Evolutionary conservation across 2,888 invertebrate genomes (phyloP).

Genomic region (Choreutis nemorana): DNA sequence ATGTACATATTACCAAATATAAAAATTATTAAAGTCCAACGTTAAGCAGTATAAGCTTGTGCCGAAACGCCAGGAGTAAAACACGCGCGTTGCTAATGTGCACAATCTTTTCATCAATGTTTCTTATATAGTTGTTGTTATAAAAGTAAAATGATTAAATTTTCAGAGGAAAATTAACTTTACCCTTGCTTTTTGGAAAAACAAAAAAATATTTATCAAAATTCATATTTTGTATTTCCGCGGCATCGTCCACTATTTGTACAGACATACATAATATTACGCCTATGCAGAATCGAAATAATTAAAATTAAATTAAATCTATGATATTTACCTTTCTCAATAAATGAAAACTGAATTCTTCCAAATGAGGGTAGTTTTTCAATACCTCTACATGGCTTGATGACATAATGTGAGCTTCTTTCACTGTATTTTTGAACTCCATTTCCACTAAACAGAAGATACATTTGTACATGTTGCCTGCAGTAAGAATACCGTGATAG

Average conservation of each 20-base stretch:
- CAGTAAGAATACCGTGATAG: constrained; percentile 33
- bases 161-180: too few relatives aligned
- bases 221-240: neutral
- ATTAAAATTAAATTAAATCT: neutral
- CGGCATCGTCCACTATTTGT: too few relatives aligned
- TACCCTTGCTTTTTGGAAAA: too few relatives aligned
- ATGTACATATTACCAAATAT: too few relatives aligned
- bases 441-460: constrained; percentile 29
- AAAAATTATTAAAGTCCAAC: too few relatives aligned
- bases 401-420: constrained; percentile 26
- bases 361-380: constrained; percentile 24
- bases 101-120: too few relatives aligned
- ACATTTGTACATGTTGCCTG: constrained; percentile 26
- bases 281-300: neutral
- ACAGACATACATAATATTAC: neutral
- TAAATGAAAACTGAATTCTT: constrained; percentile 29
- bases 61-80: too few relatives aligned
- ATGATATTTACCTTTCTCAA: constrained; percentile 27
- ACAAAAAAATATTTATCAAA: neutral
- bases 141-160: too few relatives aligned
- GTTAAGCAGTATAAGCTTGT: too few relatives aligned
- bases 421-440: constrained; percentile 17
- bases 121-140: too few relatives aligned
- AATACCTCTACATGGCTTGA: constrained; percentile 21
- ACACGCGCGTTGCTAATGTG: too few relatives aligned